Percentiles rank a stretch among this genome's conserved stretches.
These are phyloP conservation scores for Cheilosia vernalis DNA, from an alignment of 2,888 invertebrate species.

Conservation along the genomic window DNA sequence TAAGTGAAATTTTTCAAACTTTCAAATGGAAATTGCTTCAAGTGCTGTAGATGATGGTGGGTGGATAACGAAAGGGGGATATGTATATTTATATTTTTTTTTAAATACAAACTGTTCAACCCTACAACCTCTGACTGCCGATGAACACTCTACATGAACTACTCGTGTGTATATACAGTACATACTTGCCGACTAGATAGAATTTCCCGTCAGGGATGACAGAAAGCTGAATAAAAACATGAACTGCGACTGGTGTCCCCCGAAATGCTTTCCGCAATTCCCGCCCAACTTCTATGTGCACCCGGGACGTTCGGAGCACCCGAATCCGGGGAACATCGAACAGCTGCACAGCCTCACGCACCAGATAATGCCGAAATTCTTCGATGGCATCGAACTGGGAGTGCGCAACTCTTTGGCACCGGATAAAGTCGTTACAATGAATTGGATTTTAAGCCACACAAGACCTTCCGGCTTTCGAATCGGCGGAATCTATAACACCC, in stretches of 20 bases:
- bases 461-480: constrained; percentile 82
- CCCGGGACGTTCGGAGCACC: constrained; percentile 77
- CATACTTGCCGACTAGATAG: background rate
- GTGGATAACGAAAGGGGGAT: no score
- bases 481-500: constrained; percentile 81
- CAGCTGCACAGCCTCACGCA: constrained; percentile 81
- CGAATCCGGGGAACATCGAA: constrained; percentile 82
- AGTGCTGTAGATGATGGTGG: background rate
- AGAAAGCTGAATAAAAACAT: constrained; percentile 49
- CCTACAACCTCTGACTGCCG: no score
- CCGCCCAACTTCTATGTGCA: constrained; percentile 79
- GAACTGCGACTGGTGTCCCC: constrained; percentile 76
- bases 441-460: constrained; percentile 81
- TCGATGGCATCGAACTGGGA: constrained; percentile 81
- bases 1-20: constrained; percentile 38
- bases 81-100: no score
- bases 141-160: no score
- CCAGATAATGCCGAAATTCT: constrained; percentile 81
- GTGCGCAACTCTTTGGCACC: constrained; percentile 79
- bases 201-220: constrained; percentile 26
- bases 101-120: no score
- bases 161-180: background rate
- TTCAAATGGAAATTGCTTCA: constrained; percentile 18
- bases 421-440: constrained; percentile 79
- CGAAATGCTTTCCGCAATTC: constrained; percentile 77